Evolutionary conservation across 2,797 vertebrate genomes (phyloP), one percentile per base, ranked within the genome.

Genomic region (Pygocentrus nattereri): DNA sequence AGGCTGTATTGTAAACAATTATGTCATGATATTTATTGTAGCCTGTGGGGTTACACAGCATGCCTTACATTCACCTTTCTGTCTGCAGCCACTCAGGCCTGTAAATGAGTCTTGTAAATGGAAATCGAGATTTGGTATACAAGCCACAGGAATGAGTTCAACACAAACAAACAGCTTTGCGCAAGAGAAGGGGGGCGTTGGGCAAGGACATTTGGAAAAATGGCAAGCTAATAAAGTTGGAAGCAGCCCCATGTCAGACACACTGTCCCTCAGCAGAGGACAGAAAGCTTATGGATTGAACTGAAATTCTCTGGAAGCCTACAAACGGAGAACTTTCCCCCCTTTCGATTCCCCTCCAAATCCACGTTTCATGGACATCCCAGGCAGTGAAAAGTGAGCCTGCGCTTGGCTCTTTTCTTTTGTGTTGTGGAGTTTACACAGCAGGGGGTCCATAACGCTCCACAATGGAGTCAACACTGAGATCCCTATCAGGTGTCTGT

Each of bases 401-500:
- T 41, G 25, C 16, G 30, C n/a, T 23, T 73, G 49, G 23, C 19
- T 41, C 31, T 52, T n/a, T 2, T 62, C 67, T 23, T 70, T 78
- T 78, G 68, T 78, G 50, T 61, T 31, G 34, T 41, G 58, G 30
- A 68, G 18, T 76, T 52, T 34, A 52, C 54, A 30, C 79, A 71
- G 69, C 47, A 74, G 67, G 81, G 82, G 78, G 44, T 85, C 76
- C 69, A 31, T 54, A 50, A 68, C 19, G 10, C 41, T 67, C 47
- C 61, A 80, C 65, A 74, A 72, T 70, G 71, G 56, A 72, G 64
- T 80, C 47, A 77, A 76, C 61, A 34, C 56, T 47, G 62, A 47
- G 68, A 77, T 59, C 72, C 58, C n/a, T 72, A 78, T 89, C 77
- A 85, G 74, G 85, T 88, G 79, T 84, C 81, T 73, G 85, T 86